Percentiles rank a stretch among this genome's conserved stretches.
Evolutionary conservation across 2,797 vertebrate species (phyloP).

Genomic region (Dicrostonyx torquatus): DNA sequence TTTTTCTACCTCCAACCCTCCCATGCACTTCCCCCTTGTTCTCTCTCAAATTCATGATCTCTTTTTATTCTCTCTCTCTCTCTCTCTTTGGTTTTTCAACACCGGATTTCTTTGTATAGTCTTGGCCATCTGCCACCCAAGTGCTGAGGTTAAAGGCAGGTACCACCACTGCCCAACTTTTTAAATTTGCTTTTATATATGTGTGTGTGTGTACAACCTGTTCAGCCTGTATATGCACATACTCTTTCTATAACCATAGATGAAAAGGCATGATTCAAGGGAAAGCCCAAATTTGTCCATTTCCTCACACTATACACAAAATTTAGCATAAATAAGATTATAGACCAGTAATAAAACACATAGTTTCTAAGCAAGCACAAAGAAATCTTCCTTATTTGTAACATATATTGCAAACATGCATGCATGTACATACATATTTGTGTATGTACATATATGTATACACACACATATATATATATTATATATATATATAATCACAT

Average conservation of each 20-base stretch:
- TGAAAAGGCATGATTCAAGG: not conserved
- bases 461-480: not conserved
- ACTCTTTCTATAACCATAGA: not conserved
- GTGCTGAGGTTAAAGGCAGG: no score
- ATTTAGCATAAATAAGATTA: not conserved
- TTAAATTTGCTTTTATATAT: not conserved
- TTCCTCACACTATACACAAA: not conserved
- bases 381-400: not conserved
- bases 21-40: not conserved
- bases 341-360: not conserved
- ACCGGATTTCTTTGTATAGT: no score
- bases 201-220: not conserved
- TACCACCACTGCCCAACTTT: no score
- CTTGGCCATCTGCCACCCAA: no score
- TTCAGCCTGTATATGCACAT: not conserved
- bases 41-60: not conserved
- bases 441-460: no score
- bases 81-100: no score
- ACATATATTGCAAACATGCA: not conserved
- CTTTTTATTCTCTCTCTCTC: no score
- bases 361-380: not conserved
- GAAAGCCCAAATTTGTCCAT: not conserved
- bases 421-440: no score
- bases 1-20: not conserved
- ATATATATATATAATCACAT: not conserved